These are phyloP conservation scores for Tribolium madens DNA, from an alignment of 1,140 invertebrate genomes.

Conservation along the genomic window DNA sequence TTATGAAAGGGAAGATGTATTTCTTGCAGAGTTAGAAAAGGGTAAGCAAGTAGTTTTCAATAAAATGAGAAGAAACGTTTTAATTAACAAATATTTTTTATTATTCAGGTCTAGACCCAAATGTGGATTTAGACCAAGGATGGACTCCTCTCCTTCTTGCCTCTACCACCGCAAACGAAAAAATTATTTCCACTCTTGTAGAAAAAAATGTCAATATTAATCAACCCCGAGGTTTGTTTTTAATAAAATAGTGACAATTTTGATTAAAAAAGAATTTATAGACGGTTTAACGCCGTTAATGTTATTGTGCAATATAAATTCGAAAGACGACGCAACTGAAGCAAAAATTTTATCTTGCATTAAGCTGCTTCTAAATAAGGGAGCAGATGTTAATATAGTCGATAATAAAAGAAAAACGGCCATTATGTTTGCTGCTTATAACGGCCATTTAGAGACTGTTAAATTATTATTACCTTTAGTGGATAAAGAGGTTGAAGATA, in stretches of 20 bases:
- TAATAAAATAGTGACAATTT: not conserved
- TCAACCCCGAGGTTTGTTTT: constrained; percentile 51
- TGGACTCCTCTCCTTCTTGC: constrained; percentile 60
- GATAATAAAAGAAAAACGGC: constrained; percentile 66
- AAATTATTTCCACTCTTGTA: constrained; percentile 54
- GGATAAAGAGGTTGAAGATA: constrained; percentile 65
- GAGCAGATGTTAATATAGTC: constrained; percentile 63
- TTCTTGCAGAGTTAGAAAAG: constrained; percentile 45
- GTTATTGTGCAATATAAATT: constrained; percentile 55
- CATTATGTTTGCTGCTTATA: constrained; percentile 67
- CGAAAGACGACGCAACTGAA: not conserved
- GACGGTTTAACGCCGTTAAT: constrained; percentile 58
- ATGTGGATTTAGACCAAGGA: constrained; percentile 53
- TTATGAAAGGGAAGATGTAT: constrained; percentile 32
- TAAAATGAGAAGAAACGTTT: too few species aligned
- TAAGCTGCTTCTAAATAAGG: constrained; percentile 51
- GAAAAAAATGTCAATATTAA: constrained; percentile 58
- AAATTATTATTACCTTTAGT: constrained; percentile 62
- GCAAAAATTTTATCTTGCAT: not conserved
- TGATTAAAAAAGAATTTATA: constrained; percentile 42
- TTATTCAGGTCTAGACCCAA: constrained; percentile 53
- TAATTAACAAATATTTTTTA: not conserved
- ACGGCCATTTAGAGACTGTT: constrained; percentile 64
- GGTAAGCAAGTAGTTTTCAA: constrained; percentile 30
- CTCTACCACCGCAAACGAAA: constrained; percentile 52